Evolutionary conservation across 1,140 invertebrate genomes (phyloP).

Genomic region (Nautilus pompilius): DNA sequence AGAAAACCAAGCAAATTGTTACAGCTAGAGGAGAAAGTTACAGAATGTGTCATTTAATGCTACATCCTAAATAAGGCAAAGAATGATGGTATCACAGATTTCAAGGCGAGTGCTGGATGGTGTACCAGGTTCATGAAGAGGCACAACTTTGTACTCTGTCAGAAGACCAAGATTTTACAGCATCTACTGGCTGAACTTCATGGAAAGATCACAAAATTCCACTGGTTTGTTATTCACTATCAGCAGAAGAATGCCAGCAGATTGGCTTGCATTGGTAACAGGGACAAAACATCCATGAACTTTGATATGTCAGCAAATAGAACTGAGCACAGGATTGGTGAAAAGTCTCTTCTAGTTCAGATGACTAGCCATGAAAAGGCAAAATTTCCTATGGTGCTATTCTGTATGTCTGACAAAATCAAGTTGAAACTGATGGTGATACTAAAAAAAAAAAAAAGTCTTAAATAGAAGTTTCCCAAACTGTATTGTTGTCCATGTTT

Average conservation of each 20-base stretch:
- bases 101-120: slow-evolving; percentile 18
- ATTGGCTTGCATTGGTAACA: slow-evolving; percentile 19
- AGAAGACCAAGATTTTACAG: slow-evolving; percentile 21
- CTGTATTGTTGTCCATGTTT: too few relatives aligned
- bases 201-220: slow-evolving; percentile 11
- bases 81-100: too few relatives aligned
- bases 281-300: slow-evolving; percentile 26
- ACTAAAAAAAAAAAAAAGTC: slow-evolving; percentile 14
- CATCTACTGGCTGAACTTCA: slow-evolving; percentile 18
- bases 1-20: too few relatives aligned
- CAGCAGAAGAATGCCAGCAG: slow-evolving; percentile 5
- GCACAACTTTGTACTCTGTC: slow-evolving; percentile 11
- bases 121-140: slow-evolving; percentile 17
- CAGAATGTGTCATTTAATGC: too few relatives aligned
- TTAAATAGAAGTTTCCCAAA: too few relatives aligned
- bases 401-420: slow-evolving; percentile 10
- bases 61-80: too few relatives aligned
- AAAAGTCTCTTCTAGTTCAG: slow-evolving; percentile 12
- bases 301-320: slow-evolving; percentile 17
- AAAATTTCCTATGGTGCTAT: slow-evolving; percentile 14
- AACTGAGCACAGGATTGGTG: slow-evolving; percentile 21
- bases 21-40: too few relatives aligned
- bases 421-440: slow-evolving; percentile 16
- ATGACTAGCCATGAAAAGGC: slow-evolving; percentile 18
- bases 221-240: slow-evolving; percentile 13